Evolutionary conservation across 2,888 invertebrate genomes (phyloP).

Genomic region (Ormyrus thymus): DNA sequence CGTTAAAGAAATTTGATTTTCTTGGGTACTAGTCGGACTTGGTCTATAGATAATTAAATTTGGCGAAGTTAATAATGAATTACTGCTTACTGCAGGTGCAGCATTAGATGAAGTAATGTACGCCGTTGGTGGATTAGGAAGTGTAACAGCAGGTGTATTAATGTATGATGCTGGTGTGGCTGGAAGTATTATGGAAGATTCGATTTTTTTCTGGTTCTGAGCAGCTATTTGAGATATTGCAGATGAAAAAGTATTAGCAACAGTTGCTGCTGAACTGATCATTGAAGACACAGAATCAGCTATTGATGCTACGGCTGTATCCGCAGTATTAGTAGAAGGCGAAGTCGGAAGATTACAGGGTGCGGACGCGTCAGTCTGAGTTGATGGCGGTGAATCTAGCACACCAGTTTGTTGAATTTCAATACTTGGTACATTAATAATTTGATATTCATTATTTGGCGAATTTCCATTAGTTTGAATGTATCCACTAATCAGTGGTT

Average conservation of each 20-base stretch:
- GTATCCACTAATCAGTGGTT: no score
- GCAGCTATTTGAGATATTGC: slow-evolving; percentile 30
- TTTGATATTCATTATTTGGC: no score
- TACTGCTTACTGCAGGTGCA: not conserved
- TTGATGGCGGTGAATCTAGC: no score
- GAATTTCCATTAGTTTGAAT: no score
- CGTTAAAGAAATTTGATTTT: slow-evolving; percentile 39
- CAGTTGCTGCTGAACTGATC: slow-evolving; percentile 29
- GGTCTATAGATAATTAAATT: slow-evolving; percentile 27
- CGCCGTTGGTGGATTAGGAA: not conserved
- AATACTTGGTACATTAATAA: no score
- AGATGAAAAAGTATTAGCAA: slow-evolving; percentile 35
- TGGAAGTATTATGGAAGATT: not conserved
- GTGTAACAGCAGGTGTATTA: no score
- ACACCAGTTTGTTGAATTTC: no score
- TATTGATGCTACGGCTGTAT: slow-evolving; percentile 8
- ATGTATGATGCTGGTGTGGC: not conserved
- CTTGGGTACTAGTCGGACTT: not conserved
- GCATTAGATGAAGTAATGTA: not conserved
- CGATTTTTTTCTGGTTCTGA: slow-evolving; percentile 15
- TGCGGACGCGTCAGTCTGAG: no score
- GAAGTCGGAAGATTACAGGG: not conserved
- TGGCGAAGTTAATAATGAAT: not conserved
- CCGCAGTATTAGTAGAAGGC: not conserved
- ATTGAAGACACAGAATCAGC: slow-evolving; percentile 25